Conservation (phyloP, 2,797 vertebrate genomes). For the Dermochelys coriacea region DNA sequence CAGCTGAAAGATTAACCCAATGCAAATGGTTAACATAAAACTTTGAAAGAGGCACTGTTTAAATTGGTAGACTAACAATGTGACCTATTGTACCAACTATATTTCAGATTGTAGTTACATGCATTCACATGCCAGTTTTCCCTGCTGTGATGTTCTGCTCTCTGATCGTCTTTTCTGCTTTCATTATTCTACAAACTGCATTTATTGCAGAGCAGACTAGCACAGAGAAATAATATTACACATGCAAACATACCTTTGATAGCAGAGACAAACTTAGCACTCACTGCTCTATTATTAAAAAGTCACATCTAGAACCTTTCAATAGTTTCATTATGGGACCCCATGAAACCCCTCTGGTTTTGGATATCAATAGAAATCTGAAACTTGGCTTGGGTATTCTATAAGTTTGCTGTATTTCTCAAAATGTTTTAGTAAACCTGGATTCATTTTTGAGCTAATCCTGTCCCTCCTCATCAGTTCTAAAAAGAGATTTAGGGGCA, state of each 20-base stretch:
- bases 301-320: conserved; percentile 10
- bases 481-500: not conserved
- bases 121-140: not conserved
- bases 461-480: not conserved
- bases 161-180: not conserved
- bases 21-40: not conserved
- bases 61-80: not conserved
- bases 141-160: fast-evolving
- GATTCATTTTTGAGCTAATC: not conserved
- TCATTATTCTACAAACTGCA: not conserved
- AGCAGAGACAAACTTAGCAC: conserved; percentile 2
- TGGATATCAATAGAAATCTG: not conserved
- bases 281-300: not conserved
- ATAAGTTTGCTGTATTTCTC: not conserved
- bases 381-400: not conserved
- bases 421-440: not conserved
- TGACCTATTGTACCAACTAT: not conserved
- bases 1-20: not conserved
- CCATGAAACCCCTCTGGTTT: not conserved
- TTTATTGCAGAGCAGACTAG: not conserved
- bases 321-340: conserved; percentile 44
- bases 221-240: fast-evolving
- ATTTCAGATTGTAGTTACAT: not conserved
- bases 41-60: not conserved
- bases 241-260: conserved; percentile 2